These are phyloP conservation scores for Oxytorus armatus DNA, from an alignment of 2,888 invertebrate species.

Conservation along the genomic window DNA sequence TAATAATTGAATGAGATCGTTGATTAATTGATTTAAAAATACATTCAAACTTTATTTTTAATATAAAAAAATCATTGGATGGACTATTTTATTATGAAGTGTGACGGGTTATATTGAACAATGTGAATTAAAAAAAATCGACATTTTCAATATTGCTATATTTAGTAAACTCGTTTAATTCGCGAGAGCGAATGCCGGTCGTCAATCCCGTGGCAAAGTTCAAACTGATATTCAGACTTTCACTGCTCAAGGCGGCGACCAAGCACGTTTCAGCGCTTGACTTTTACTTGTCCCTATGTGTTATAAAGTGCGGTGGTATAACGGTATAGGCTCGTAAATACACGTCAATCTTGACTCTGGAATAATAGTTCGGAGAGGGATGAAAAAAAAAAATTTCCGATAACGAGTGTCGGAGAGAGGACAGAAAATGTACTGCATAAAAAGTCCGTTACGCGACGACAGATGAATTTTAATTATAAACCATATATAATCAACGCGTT, in stretches of 20 bases:
- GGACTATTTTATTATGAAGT: background rate
- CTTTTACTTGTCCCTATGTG: constrained; percentile 40
- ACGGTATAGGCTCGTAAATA: constrained; percentile 44
- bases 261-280: constrained; percentile 52
- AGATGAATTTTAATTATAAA: constrained; percentile 58
- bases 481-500: constrained; percentile 1
- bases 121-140: too few species aligned
- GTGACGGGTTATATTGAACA: too few species aligned
- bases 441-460: constrained; percentile 42
- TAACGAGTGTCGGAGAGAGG: constrained; percentile 51
- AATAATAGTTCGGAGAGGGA: background rate
- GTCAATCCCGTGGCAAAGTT: constrained; percentile 74
- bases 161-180: constrained; percentile 33
- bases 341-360: constrained; percentile 14
- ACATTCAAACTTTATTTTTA: background rate
- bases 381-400: constrained; percentile 64
- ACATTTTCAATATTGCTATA: background rate
- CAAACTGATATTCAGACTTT: constrained; percentile 76
- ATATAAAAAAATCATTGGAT: too few species aligned
- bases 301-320: constrained; percentile 13
- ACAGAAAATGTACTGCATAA: constrained; percentile 29
- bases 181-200: constrained; percentile 39
- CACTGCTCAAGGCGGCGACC: constrained; percentile 77
- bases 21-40: constrained; percentile 24
- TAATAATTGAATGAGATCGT: constrained; percentile 26